A percentile compares a stretch with the other conserved stretches of the same genome.
Evolutionary conservation across 2,888 invertebrate species (phyloP).

Genomic region (Norana najaformis): DNA sequence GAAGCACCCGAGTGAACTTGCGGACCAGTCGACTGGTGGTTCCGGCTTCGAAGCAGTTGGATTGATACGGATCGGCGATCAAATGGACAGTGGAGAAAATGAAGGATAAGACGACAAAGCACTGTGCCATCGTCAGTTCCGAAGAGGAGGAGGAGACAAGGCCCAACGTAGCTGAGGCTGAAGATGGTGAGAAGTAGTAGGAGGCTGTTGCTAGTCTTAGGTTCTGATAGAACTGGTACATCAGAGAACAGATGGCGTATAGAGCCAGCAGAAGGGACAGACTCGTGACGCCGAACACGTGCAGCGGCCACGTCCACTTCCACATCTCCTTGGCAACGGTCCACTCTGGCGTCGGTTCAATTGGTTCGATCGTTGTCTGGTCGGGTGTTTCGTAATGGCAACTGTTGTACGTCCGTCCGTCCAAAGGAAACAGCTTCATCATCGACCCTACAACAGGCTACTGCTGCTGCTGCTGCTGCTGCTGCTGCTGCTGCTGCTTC

Average conservation of each 20-base stretch:
- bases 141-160: neutral
- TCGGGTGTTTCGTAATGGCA: neutral
- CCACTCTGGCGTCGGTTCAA: conserved; percentile 58
- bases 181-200: neutral
- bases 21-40: conserved; percentile 65
- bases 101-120: conserved; percentile 67
- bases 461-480: neutral
- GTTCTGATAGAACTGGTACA: conserved; percentile 65
- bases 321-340: conserved; percentile 53
- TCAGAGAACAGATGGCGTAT: conserved; percentile 67
- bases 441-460: neutral
- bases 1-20: conserved; percentile 66
- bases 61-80: conserved; percentile 66
- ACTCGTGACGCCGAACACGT: conserved; percentile 68
- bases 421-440: neutral
- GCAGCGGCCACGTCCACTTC: conserved; percentile 67
- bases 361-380: neutral
- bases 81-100: conserved; percentile 66
- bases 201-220: neutral
- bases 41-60: conserved; percentile 62
- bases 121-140: neutral
- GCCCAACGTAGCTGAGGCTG: neutral
- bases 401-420: conserved; percentile 2
- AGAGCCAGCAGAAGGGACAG: conserved; percentile 68
- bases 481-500: neutral